These are phyloP conservation scores for Molossus molossus DNA, from an alignment of 2,797 vertebrate species.

Conservation along the genomic window DNA sequence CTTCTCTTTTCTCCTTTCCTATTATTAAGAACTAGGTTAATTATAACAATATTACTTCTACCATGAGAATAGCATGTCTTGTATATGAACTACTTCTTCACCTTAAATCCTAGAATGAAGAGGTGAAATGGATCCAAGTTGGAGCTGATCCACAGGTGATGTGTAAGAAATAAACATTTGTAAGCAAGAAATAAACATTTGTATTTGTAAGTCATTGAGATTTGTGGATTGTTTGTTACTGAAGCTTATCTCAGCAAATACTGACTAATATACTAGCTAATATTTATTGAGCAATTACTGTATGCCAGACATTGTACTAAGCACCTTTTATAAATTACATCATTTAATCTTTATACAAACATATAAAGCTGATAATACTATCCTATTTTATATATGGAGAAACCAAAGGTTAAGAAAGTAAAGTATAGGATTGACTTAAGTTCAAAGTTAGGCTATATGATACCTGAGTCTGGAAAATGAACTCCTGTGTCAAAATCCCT, in stretches of 20 bases:
- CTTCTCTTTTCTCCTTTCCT: too few relatives aligned
- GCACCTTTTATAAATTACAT: background rate
- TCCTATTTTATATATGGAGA: background rate
- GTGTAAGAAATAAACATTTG: background rate
- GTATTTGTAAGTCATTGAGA: background rate
- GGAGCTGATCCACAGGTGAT: background rate
- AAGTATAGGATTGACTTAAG: background rate
- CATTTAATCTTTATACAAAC: background rate
- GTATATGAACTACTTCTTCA: background rate
- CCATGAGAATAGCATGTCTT: background rate
- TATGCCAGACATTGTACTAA: background rate
- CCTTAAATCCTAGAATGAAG: background rate
- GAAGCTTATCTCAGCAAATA: background rate
- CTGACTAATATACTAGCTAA: background rate
- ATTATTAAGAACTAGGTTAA: too few relatives aligned
- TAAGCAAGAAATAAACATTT: background rate
- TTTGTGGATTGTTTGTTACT: background rate
- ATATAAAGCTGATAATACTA: background rate
- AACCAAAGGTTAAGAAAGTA: background rate
- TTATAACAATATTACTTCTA: too few relatives aligned
- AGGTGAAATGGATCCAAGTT: background rate
- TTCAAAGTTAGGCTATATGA: background rate
- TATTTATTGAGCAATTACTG: background rate
- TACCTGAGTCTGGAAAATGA: background rate
- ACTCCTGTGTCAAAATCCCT: background rate